Evolutionary conservation across 1,140 invertebrate species (phyloP).

Genomic region (Caenorhabditis remanei): DNA sequence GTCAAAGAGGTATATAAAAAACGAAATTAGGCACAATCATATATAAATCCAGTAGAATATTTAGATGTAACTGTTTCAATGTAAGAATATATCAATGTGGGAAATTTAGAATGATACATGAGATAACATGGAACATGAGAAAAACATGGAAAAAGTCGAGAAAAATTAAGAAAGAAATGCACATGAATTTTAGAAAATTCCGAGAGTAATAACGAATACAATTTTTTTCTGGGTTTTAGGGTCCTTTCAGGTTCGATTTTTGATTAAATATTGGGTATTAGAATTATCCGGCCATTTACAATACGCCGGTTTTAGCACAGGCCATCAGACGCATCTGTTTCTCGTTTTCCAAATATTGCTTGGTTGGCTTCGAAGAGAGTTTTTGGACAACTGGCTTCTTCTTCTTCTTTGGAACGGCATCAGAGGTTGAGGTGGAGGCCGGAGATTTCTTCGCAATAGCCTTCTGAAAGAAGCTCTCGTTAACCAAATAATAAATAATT

Average conservation of each 20-base stretch:
- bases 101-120: too few species aligned
- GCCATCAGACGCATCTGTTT: conserved; percentile 45
- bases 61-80: too few species aligned
- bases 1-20: too few species aligned
- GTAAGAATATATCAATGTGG: too few species aligned
- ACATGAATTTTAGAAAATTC: too few species aligned
- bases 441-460: conserved; percentile 7
- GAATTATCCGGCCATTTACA: background rate
- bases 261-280: background rate
- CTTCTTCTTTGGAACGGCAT: background rate
- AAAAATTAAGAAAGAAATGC: too few species aligned
- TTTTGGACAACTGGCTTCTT: background rate
- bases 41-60: too few species aligned
- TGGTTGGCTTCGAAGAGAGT: conserved; percentile 20
- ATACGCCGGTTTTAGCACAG: background rate
- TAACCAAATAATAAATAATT: background rate
- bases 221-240: background rate
- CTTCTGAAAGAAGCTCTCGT: background rate
- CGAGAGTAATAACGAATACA: background rate
- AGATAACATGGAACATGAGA: too few species aligned
- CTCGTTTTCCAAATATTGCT: conserved; percentile 44
- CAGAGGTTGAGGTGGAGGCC: background rate
- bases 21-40: too few species aligned
- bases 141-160: too few species aligned
- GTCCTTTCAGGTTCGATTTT: background rate